Base-by-base conservation (phyloP, 2,113 vertebrate genomes). In the Rana temporaria region DNA sequence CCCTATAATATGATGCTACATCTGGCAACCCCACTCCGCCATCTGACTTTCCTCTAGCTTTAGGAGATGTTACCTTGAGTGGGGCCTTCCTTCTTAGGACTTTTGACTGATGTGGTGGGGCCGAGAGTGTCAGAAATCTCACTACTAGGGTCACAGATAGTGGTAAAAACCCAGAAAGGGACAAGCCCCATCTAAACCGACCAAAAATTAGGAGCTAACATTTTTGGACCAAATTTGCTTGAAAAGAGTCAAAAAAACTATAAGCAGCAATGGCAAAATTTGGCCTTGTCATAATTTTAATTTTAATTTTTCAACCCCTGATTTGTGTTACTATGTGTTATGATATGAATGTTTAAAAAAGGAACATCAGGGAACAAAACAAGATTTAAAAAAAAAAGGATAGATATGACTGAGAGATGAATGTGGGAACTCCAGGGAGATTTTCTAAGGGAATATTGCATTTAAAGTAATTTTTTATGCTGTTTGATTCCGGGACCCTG, bases 401-500 rank as follows among this genome's bases (percentile, higher is more conserved):
- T 20, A 79, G 34, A 56, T 79, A 57, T 79, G 63, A 14, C 42
- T 67, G 77, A 22, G 22, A 59, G 65, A 70, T 42, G 77, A 79
- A 57, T 79, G 77, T 22, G 24, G 57, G 66, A 79, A 57, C 66
- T 81, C 57, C 22, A 20, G 67, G 56, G 79, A 81, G 79, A 64
- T 52, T 72, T 81, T 81, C 79, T 81, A 81, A 81, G 69, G 79
- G 79, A 81, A 81, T 81, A 72, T 81, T 81, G 68, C 79, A 81
- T 81, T 81, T 81, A 81, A 64, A 81, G 34, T 81, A 15, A 81
- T 81, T 63, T 81, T 72, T 81, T 81, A 81, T 81, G 79, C 79
- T 55, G 66, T 81, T 81, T 81, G 68, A 72, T 71, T 71, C 38
- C 17, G 19, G 4, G 38, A 6, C 66, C 67, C 78, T 57, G 67